A percentile compares a stretch with the other conserved stretches of the same genome.
Evolutionary conservation across 2,888 invertebrate genomes (phyloP).

Genomic region (Baronia brevicornis): DNA sequence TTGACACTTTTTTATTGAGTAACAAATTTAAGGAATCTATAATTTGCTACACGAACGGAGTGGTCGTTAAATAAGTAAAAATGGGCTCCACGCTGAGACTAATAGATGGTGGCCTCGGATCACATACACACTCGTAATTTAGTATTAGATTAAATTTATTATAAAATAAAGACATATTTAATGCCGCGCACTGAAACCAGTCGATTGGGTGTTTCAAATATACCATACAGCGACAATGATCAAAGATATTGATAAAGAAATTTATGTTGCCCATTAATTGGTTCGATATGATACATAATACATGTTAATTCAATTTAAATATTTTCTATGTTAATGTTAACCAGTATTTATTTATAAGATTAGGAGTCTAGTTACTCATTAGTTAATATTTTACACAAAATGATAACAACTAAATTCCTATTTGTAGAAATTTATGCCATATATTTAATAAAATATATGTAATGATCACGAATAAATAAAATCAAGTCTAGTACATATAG

Average conservation of each 20-base stretch:
- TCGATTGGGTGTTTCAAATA: constrained; percentile 43
- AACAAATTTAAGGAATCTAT: constrained; percentile 52
- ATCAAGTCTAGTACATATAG: too few species aligned
- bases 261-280: constrained; percentile 35
- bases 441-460: too few species aligned
- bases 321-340: too few species aligned
- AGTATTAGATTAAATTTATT: constrained; percentile 62
- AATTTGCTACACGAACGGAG: constrained; percentile 48
- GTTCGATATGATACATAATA: constrained; percentile 23
- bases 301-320: constrained; percentile 30
- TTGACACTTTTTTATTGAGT: constrained; percentile 38
- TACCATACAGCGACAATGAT: constrained; percentile 35
- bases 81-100: constrained; percentile 63
- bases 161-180: constrained; percentile 58
- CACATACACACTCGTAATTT: constrained; percentile 47
- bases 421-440: too few species aligned
- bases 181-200: constrained; percentile 45
- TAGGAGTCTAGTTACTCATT: too few species aligned
- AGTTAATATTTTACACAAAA: too few species aligned
- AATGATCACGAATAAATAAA: too few species aligned
- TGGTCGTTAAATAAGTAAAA: constrained; percentile 50
- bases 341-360: too few species aligned
- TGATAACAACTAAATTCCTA: too few species aligned
- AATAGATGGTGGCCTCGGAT: constrained; percentile 44
- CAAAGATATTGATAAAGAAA: constrained; percentile 40